Percentiles rank a stretch among this genome's conserved stretches.
These are phyloP conservation scores for Callyntrura sp. DNA, from an alignment of 2,888 invertebrate genomes.

Conservation along the genomic window DNA sequence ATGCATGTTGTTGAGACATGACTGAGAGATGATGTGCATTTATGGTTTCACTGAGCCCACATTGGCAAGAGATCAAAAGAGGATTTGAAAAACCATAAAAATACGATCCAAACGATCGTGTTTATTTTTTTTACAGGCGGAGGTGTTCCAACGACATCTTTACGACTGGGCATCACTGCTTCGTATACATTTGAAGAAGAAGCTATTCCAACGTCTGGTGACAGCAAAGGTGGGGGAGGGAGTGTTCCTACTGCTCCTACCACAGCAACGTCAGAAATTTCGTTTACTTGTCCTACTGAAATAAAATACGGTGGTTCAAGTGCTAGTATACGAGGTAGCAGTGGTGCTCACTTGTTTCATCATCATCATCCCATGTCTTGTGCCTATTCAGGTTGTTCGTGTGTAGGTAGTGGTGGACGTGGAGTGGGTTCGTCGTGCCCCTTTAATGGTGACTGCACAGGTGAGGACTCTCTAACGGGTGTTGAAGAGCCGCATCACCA, in stretches of 20 bases:
- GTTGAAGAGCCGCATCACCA: conserved; percentile 61
- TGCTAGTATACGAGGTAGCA: conserved; percentile 66
- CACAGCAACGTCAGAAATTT: conserved; percentile 67
- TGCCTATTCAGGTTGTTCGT: conserved; percentile 76
- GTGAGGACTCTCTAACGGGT: conserved; percentile 63
- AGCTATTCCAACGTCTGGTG: conserved; percentile 56
- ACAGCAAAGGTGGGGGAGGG: conserved; percentile 44
- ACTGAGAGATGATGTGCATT: neutral
- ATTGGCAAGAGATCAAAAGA: conserved; percentile 62
- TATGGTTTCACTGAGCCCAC: neutral
- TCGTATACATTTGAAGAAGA: conserved; percentile 83
- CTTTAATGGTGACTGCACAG: conserved; percentile 71
- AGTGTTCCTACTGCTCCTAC: neutral
- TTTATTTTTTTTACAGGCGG: conserved; percentile 56
- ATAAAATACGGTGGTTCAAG: conserved; percentile 65
- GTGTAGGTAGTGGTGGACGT: conserved; percentile 63
- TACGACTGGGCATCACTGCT: conserved; percentile 82
- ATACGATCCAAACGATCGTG: neutral
- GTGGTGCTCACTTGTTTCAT: conserved; percentile 72
- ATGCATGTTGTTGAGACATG: neutral
- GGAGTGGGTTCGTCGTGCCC: conserved; percentile 70
- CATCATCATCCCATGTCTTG: conserved; percentile 75
- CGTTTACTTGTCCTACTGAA: conserved; percentile 72
- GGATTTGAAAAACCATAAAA: conserved; percentile 20
- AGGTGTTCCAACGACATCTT: conserved; percentile 77